Conservation (phyloP, 2,888 invertebrate genomes). For the Diarsia dahlii region DNA sequence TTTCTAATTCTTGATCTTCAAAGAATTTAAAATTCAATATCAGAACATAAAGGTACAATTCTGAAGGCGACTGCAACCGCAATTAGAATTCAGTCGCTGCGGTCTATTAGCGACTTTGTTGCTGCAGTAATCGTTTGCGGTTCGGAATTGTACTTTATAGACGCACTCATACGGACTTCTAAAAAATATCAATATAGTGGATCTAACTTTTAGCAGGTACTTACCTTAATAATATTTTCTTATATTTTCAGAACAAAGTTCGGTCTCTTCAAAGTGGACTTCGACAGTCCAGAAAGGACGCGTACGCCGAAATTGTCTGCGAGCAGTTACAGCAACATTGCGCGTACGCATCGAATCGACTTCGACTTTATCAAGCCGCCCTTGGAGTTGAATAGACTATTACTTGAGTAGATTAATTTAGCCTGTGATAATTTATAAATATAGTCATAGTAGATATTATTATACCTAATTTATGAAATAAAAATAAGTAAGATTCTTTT, state of each 20-base stretch:
- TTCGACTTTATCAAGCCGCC: slow-evolving; percentile 79
- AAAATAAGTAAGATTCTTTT: not conserved
- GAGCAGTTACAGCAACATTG: slow-evolving; percentile 83
- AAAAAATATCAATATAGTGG: too few species aligned
- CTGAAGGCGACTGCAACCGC: too few species aligned
- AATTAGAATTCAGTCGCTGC: not conserved
- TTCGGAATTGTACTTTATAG: not conserved
- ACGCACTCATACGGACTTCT: too few species aligned
- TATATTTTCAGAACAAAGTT: slow-evolving; percentile 83
- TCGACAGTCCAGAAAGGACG: slow-evolving; percentile 80
- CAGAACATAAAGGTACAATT: not conserved
- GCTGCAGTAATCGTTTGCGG: not conserved
- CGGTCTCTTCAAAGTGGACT: slow-evolving; percentile 87
- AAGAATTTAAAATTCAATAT: not conserved
- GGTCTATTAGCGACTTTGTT: not conserved
- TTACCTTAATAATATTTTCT: not conserved
- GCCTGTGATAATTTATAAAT: slow-evolving; percentile 47
- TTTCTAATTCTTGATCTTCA: not conserved
- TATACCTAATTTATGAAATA: slow-evolving; percentile 55
- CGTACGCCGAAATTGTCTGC: slow-evolving; percentile 87
- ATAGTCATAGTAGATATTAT: slow-evolving; percentile 18
- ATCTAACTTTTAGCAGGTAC: too few species aligned
- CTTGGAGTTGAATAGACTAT: slow-evolving; percentile 22
- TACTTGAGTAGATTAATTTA: slow-evolving; percentile 37
- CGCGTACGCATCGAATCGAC: slow-evolving; percentile 79